These are phyloP conservation scores for Acholoe squamosa DNA, from an alignment of 2,888 invertebrate species.

Conservation along the genomic window DNA sequence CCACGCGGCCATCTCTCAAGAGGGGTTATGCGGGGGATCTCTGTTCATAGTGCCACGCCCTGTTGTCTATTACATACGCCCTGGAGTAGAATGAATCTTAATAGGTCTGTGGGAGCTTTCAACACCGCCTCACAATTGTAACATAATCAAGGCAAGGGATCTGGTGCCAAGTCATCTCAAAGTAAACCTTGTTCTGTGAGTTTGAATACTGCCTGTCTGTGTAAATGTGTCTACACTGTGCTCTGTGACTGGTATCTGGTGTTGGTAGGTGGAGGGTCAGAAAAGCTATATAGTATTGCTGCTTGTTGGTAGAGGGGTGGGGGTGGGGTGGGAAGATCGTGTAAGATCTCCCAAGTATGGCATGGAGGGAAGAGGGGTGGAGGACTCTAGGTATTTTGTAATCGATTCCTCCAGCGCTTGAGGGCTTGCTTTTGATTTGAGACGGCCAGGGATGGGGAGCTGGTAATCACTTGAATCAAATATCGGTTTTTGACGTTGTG, in stretches of 20 bases:
- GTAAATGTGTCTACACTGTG: not conserved
- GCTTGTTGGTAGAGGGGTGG: not conserved
- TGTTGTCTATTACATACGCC: not conserved
- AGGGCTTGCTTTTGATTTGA: slow-evolving; percentile 57
- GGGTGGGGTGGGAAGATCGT: not conserved
- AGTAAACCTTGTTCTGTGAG: slow-evolving; percentile 9
- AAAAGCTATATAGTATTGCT: not conserved
- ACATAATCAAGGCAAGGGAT: slow-evolving; percentile 30
- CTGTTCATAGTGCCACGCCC: not conserved
- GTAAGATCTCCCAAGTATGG: not conserved
- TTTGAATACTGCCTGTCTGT: not conserved
- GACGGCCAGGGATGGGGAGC: not conserved
- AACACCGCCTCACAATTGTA: not conserved
- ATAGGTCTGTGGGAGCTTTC: slow-evolving; percentile 35
- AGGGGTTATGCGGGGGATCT: not conserved
- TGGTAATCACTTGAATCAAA: slow-evolving; percentile 53
- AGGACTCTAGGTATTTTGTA: slow-evolving; percentile 51
- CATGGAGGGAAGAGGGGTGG: not conserved
- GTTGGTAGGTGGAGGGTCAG: not conserved
- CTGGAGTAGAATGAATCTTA: slow-evolving; percentile 29
- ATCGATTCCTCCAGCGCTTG: slow-evolving; percentile 48
- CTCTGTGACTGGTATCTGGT: not conserved
- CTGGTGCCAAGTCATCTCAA: slow-evolving; percentile 16
- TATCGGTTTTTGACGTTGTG: slow-evolving; percentile 49
- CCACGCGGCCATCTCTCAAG: not conserved